Evolutionary conservation across 2,888 invertebrate genomes (phyloP).

Genomic region (Pyrrhia umbra): DNA sequence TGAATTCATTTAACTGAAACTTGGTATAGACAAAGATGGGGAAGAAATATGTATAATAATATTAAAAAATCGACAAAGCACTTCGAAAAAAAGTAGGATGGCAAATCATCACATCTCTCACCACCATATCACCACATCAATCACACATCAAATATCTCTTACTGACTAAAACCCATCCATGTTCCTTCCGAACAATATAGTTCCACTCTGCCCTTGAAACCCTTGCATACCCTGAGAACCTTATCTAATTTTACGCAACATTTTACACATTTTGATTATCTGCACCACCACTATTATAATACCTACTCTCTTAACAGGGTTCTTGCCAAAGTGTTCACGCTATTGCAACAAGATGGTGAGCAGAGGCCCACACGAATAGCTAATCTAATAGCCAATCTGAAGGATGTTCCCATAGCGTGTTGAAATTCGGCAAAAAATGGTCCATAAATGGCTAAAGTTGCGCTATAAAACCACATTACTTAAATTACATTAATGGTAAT

Average conservation of each 20-base stretch:
- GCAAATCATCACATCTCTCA: too few species aligned
- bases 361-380: conserved; percentile 33
- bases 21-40: too few species aligned
- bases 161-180: too few species aligned
- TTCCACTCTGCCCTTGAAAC: neutral
- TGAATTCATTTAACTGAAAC: too few species aligned
- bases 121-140: too few species aligned
- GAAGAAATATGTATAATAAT: too few species aligned
- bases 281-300: conserved; percentile 21
- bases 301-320: neutral
- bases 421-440: conserved; percentile 47
- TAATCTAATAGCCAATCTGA: conserved; percentile 42
- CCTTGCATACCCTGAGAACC: neutral
- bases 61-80: too few species aligned
- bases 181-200: too few species aligned
- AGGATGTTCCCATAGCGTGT: conserved; percentile 58
- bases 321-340: conserved; percentile 31
- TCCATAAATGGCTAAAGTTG: conserved; percentile 25
- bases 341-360: conserved; percentile 40
- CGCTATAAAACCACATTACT: conserved; percentile 18
- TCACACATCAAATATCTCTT: too few species aligned
- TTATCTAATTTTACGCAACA: conserved; percentile 9
- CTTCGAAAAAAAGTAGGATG: too few species aligned
- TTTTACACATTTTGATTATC: conserved; percentile 7
- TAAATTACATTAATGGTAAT: conserved; percentile 42